Evolutionary conservation across 2,888 invertebrate species (phyloP).

Genomic region (Lacanobia oleracea): DNA sequence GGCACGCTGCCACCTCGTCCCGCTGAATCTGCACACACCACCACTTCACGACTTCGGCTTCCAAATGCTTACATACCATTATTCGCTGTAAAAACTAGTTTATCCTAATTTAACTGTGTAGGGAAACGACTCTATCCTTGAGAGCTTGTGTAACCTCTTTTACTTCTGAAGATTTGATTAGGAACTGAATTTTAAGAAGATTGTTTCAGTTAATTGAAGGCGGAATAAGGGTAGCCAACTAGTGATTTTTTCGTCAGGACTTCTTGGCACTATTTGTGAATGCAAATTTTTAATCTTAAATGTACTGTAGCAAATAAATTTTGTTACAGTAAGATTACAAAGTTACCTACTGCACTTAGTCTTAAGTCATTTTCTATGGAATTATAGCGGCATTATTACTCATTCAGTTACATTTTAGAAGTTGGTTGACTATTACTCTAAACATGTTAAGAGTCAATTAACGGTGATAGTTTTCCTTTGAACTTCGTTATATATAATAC

Average conservation of each 20-base stretch:
- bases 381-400: too few relatives aligned
- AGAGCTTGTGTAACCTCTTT: conserved; percentile 35
- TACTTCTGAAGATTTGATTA: conserved; percentile 41
- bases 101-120: conserved; percentile 57
- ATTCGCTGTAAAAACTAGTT: conserved; percentile 63
- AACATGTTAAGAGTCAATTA: too few relatives aligned
- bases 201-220: conserved; percentile 31
- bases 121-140: conserved; percentile 48
- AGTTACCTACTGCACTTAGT: too few relatives aligned
- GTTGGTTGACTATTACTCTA: too few relatives aligned
- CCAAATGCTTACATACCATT: conserved; percentile 62
- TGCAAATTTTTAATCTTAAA: too few relatives aligned
- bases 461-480: too few relatives aligned
- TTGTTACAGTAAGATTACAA: too few relatives aligned
- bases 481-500: too few relatives aligned
- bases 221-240: background rate
- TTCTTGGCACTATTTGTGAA: background rate
- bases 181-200: conserved; percentile 29
- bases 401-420: too few relatives aligned
- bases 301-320: too few relatives aligned
- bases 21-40: conserved; percentile 70
- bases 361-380: too few relatives aligned
- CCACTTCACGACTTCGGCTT: conserved; percentile 68
- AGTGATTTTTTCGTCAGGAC: background rate
- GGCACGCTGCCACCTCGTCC: conserved; percentile 79